Percentiles rank a stretch among this genome's conserved stretches.
Evolutionary conservation across 2,888 invertebrate species (phyloP).

Genomic region (Cryptocheilus praepositus): DNA sequence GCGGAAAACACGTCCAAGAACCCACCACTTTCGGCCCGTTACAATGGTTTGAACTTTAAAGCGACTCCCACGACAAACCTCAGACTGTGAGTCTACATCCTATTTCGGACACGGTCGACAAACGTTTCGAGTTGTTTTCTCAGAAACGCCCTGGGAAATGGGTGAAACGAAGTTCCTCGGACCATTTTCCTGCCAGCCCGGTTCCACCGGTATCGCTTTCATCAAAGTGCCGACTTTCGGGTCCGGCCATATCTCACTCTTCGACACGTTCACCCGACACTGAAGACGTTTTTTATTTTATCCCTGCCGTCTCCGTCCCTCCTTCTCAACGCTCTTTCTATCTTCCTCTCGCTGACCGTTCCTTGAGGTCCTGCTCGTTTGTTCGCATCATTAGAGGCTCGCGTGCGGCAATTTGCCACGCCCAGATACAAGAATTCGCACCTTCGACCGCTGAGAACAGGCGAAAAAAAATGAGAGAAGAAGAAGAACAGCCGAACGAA

Average conservation of each 20-base stretch:
- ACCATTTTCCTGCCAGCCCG: not conserved
- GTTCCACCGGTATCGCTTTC: conserved; percentile 17
- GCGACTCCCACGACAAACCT: too few species aligned
- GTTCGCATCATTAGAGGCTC: conserved; percentile 70
- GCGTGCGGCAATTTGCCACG: conserved; percentile 72
- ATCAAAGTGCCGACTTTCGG: conserved; percentile 21
- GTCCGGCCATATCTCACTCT: conserved; percentile 39
- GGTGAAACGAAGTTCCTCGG: too few species aligned
- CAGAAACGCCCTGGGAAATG: too few species aligned
- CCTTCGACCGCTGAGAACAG: conserved; percentile 54
- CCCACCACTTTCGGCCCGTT: too few species aligned
- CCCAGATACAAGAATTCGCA: conserved; percentile 68
- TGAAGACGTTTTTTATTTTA: conserved; percentile 45
- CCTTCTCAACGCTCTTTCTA: conserved; percentile 19
- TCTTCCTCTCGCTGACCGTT: conserved; percentile 33
- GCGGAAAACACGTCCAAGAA: too few species aligned
- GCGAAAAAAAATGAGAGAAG: conserved; percentile 23
- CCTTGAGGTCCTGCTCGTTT: conserved; percentile 59
- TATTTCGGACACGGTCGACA: too few species aligned
- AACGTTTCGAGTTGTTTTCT: too few species aligned
- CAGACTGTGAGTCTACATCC: too few species aligned
- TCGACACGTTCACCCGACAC: conserved; percentile 42
- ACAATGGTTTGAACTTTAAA: too few species aligned
- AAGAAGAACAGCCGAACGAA: conserved; percentile 19
- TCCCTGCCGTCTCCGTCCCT: conserved; percentile 19